Evolutionary conservation across 2,113 vertebrate species (phyloP).

Genomic region (Coreoperca whiteheadi): DNA sequence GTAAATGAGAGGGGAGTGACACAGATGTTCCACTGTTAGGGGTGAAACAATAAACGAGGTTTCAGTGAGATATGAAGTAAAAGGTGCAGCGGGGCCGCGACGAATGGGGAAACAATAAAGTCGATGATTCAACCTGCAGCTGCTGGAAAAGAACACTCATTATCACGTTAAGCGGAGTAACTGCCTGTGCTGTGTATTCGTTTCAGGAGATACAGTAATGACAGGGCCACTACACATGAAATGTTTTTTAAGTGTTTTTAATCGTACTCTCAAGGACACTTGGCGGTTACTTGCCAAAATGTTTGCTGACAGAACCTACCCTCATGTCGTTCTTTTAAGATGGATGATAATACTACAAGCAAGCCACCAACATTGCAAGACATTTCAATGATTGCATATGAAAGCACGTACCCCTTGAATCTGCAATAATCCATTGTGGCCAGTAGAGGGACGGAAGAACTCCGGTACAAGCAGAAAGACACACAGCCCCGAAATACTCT

Average conservation of each 20-base stretch:
- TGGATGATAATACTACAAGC: background rate
- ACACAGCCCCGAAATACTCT: too few species aligned
- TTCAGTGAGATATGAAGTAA: background rate
- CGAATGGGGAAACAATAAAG: background rate
- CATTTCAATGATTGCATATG: background rate
- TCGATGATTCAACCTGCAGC: conserved; percentile 27
- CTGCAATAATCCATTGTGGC: background rate
- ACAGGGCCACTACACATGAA: background rate
- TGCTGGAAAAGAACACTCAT: conserved; percentile 11
- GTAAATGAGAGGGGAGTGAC: background rate
- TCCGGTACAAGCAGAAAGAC: background rate
- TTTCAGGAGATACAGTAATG: background rate
- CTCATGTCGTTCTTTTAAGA: background rate
- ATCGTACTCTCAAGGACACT: background rate
- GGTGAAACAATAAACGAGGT: background rate
- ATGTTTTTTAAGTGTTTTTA: background rate
- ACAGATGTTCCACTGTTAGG: background rate
- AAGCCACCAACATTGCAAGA: background rate
- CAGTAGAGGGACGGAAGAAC: background rate
- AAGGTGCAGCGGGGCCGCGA: background rate
- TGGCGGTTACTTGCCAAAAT: too few species aligned
- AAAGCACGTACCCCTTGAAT: background rate
- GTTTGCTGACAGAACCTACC: background rate
- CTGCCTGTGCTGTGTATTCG: background rate
- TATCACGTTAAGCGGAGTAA: background rate